A percentile compares a stretch with the other conserved stretches of the same genome.
Evolutionary conservation across 2,888 invertebrate genomes (phyloP).

Genomic region (Melanophora roralis): DNA sequence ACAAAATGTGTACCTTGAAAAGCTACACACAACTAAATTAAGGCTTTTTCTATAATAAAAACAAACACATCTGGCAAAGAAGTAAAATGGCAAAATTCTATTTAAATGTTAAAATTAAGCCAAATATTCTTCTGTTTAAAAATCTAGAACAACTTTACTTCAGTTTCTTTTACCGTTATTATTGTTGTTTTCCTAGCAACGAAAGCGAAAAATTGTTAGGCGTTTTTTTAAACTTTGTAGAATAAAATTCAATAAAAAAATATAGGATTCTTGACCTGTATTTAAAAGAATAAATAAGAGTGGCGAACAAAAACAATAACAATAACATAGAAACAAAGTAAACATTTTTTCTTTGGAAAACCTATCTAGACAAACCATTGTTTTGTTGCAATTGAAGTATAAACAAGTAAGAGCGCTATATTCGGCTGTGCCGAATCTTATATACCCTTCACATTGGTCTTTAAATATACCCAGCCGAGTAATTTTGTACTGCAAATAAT

Average conservation of each 20-base stretch:
- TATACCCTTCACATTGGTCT: too few species aligned
- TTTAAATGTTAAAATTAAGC: neutral
- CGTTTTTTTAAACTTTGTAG: neutral
- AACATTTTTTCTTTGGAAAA: constrained; percentile 30
- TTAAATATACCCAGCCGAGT: too few species aligned
- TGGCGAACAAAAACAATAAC: neutral
- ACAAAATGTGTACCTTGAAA: constrained; percentile 56
- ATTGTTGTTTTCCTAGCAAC: constrained; percentile 8
- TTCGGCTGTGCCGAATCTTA: too few species aligned
- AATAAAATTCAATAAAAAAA: constrained; percentile 6
- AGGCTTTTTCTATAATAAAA: neutral
- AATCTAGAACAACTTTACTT: constrained; percentile 38
- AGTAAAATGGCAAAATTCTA: neutral
- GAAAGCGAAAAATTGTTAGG: neutral
- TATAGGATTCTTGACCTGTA: constrained; percentile 66
- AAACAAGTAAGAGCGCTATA: too few species aligned
- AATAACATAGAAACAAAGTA: constrained; percentile 14
- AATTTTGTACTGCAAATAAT: too few species aligned
- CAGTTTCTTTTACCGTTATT: neutral
- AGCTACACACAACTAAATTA: constrained; percentile 33
- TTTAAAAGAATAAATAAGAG: constrained; percentile 31
- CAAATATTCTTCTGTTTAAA: neutral
- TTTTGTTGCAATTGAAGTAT: constrained; percentile 44
- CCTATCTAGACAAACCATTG: constrained; percentile 50
- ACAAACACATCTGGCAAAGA: neutral